phyloP scores from a whole-genome alignment of 2,888 invertebrate genomes.

The Agrotis ipsilon region DNA sequence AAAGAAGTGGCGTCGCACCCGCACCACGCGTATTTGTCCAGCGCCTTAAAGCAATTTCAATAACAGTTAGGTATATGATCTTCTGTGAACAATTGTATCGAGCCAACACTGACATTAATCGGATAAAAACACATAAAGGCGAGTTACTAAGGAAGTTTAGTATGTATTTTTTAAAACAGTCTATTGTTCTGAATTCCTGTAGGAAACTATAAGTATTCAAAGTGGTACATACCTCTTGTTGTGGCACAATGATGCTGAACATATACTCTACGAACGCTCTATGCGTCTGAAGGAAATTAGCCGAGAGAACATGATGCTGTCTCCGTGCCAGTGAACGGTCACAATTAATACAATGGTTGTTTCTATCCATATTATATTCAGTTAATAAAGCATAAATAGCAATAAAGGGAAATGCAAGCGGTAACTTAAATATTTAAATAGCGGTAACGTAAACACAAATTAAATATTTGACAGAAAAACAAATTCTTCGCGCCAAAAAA shows the following conservation, averaged over 20 bases:
- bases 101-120: constrained; percentile 1
- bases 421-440: no score
- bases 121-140: neutral
- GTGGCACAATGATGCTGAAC: constrained; percentile 2
- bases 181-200: constrained; percentile 1
- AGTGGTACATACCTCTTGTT: constrained; percentile 8
- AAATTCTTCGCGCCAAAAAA: no score
- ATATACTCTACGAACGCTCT: neutral
- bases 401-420: no score
- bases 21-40: no score
- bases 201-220: constrained; percentile 6
- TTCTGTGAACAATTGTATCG: constrained; percentile 3
- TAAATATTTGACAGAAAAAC: no score
- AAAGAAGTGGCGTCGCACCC: no score
- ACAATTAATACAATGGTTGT: neutral
- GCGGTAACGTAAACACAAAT: no score
- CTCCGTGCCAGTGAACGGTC: neutral
- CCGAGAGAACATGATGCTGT: constrained; percentile 2
- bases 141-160: neutral
- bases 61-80: neutral
- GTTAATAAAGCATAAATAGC: no score
- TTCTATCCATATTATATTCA: neutral
- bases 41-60: constrained; percentile 8
- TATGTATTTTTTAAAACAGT: neutral
- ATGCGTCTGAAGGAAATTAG: neutral